These are phyloP conservation scores for Mesocricetus auratus DNA, from an alignment of 2,113 vertebrate genomes.

Conservation along the genomic window DNA sequence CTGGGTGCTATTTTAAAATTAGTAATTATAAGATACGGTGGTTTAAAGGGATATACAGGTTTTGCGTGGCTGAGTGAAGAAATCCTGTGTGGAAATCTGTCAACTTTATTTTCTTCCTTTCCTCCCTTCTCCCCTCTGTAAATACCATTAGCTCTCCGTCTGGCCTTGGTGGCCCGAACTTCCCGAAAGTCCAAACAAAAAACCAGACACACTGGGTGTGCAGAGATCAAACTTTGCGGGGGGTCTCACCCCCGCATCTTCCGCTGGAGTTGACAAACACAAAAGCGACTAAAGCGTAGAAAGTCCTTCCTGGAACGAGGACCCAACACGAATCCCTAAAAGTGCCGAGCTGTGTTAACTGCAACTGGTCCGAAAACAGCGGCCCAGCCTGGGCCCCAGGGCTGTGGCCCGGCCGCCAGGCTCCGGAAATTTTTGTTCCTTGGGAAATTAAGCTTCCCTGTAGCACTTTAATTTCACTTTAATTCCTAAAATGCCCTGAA, in stretches of 20 bases:
- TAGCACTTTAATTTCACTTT: slow-evolving; percentile 12
- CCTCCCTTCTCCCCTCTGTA: not conserved
- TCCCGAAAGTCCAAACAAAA: not conserved
- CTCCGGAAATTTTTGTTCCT: not conserved
- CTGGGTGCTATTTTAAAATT: not conserved
- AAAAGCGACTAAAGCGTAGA: not conserved
- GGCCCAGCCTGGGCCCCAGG: not conserved
- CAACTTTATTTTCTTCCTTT: not conserved
- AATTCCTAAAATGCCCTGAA: not conserved
- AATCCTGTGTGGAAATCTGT: not conserved
- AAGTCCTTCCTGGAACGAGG: not conserved
- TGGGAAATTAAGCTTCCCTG: not conserved
- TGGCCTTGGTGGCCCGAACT: not conserved
- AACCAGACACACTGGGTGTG: not conserved
- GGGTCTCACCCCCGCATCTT: not conserved
- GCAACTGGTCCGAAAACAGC: not conserved
- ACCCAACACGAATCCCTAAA: not conserved
- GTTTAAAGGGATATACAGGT: not conserved
- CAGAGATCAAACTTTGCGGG: not conserved
- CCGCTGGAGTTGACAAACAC: not conserved
- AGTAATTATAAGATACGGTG: not conserved
- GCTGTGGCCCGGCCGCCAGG: not conserved
- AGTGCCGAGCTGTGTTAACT: not conserved
- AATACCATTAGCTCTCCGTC: slow-evolving; percentile 5
- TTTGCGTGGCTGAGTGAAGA: not conserved